These are phyloP conservation scores for Urosaurus nigricauda DNA, from an alignment of 2,797 vertebrate genomes.

Conservation along the genomic window DNA sequence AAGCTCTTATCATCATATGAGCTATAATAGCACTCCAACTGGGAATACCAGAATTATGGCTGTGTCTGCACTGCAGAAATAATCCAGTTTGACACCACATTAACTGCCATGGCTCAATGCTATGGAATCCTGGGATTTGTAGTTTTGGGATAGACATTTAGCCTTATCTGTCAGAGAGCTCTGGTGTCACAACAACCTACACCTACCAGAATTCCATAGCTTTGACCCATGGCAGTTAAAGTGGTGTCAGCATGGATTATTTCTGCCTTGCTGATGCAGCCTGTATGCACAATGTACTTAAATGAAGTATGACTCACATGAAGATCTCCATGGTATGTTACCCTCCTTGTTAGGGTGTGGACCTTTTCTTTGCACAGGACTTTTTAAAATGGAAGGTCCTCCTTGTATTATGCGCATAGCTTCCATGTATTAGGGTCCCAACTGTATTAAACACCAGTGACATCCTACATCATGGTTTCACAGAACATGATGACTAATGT, in stretches of 20 bases:
- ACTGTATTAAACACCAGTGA: slow-evolving; percentile 16
- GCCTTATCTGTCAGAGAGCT: too few species aligned
- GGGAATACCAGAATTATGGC: neutral
- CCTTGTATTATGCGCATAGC: neutral
- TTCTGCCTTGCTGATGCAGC: too few species aligned
- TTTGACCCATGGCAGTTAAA: too few species aligned
- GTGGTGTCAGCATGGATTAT: too few species aligned
- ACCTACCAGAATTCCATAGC: too few species aligned
- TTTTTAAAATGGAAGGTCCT: neutral
- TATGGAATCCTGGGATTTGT: too few species aligned
- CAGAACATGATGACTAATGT: slow-evolving; percentile 64
- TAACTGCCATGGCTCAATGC: too few species aligned
- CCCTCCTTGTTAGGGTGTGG: neutral
- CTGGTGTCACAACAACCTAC: too few species aligned
- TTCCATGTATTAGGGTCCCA: slow-evolving; percentile 24
- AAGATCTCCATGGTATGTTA: neutral
- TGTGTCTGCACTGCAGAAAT: too few species aligned
- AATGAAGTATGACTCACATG: neutral
- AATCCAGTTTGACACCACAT: too few species aligned
- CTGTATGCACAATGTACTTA: neutral
- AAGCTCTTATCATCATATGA: neutral
- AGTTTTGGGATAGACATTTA: too few species aligned
- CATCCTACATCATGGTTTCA: slow-evolving; percentile 20
- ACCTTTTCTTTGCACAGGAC: neutral
- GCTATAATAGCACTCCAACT: neutral